phyloP scores from a whole-genome alignment of 2,113 vertebrate species.

The Smithornis capensis region DNA sequence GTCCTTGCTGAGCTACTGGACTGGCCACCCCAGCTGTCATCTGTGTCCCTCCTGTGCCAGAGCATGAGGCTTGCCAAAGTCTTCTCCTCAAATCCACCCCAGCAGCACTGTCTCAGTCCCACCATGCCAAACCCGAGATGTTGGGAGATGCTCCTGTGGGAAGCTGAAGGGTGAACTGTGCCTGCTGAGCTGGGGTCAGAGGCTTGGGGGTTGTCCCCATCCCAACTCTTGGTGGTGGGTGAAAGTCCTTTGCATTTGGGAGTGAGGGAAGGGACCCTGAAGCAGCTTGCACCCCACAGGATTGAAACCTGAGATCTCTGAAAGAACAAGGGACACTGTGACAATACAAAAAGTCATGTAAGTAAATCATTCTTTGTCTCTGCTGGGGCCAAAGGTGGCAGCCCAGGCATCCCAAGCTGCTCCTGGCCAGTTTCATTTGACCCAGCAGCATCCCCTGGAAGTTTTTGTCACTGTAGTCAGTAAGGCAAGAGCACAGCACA shows the following conservation, averaged over 20 bases:
- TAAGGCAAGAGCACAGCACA: not conserved
- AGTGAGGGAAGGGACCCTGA: not conserved
- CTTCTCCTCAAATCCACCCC: not conserved
- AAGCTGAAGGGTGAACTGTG: not conserved
- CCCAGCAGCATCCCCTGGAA: not conserved
- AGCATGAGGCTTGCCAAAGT: not conserved
- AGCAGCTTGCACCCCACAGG: not conserved
- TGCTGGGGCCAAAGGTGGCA: not conserved
- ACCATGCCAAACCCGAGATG: not conserved
- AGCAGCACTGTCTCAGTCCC: not conserved
- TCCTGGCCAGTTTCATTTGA: rapidly evolving
- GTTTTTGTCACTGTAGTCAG: not conserved
- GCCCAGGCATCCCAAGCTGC: not conserved
- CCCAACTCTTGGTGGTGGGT: not conserved
- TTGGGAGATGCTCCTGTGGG: not conserved
- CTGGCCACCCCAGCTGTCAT: not conserved
- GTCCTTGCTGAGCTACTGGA: not conserved
- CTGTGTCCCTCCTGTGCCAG: not conserved
- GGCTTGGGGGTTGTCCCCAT: not conserved
- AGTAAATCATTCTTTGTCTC: not conserved
- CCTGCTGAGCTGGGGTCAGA: not conserved
- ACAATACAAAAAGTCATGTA: not conserved
- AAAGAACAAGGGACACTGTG: not conserved
- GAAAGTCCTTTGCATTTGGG: not conserved
- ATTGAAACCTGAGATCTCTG: not conserved